Base-by-base conservation (phyloP, 2,797 vertebrate species). In the Pteropus rufus region DNA sequence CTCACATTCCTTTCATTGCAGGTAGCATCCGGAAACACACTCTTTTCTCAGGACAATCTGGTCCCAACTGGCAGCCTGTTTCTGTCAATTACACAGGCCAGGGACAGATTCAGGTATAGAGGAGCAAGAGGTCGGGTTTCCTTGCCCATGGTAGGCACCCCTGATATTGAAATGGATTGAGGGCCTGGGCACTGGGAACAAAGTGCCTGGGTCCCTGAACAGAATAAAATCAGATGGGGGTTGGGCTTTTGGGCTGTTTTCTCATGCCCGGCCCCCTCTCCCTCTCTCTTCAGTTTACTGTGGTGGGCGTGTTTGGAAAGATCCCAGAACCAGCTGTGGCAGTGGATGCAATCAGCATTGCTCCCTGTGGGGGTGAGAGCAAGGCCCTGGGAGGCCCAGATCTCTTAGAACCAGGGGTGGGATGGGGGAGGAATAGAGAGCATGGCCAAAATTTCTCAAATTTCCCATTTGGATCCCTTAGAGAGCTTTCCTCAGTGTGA, bases 261-360 rank as follows among this genome's bases (percentile, higher is more conserved):
- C 62, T 76, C 39, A 44, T 24, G 19, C 12, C 24, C 0, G 5
- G 12, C 1, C 26, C 52, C 10, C 24, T 36, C 29, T 77, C 34
- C 7, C 23, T 24, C 39, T 80, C 77, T 85, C 46, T 87, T 80
- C 96, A 99, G 99, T 99, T 99, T 98, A 98, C 98, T 2, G 96
- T 99, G 69, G 97, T 98, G 67, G 99, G 99, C 0, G 93, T 98
- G 16, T 99, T 89, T 95, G 99, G 98, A 97, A 98, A 98, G 85
- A 98, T 97, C 10, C 3, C 65, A 1, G 0, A 98, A 95, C 99
- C 99, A 12, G 99, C 99, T 19, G 98, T 99, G 93, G 99, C 99
- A 4, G 97, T 99, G 88, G 99, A 99, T 97, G 98, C 98, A 10
- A 98, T 99, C 34, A 99, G 98, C 87, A 96, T 99, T 23, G 86